Evolutionary conservation across 2,797 vertebrate genomes (phyloP), one percentile per base, ranked within the genome.

Genomic region (Anguilla pacifica): DNA sequence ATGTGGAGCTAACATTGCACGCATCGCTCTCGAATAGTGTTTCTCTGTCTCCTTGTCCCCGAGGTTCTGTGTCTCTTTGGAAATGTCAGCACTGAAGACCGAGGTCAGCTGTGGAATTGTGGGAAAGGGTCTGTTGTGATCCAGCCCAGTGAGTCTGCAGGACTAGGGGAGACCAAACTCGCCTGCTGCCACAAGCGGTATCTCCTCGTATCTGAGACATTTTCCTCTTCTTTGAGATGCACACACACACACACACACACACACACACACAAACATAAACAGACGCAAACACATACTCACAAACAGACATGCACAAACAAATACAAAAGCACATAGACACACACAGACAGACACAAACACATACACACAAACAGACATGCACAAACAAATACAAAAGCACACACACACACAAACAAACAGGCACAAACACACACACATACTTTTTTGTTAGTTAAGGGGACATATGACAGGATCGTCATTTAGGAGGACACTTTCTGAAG

Each of bases 61-160:
- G 17, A 46, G 77, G 77, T 49, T 81, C 17, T 11, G 77, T 35
- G 31, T 51, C 87, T 46, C 64, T 28, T 31, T 28, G 82, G 28
- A 84, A 67, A 43, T 85, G 85, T 51, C 35, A 72, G 85, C 64
- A 51, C 19, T 49, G 85, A 85, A 67, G 85, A 85, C 46, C 19
- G 51, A 88, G 83, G 89, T 90, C 85, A 90, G 87, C 46, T 89
- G 88, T 86, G 84, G 79, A 82, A 59, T 84, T 92, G 92, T 88
- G 92, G 93, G 91, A 89, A 93, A 90, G 86, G 31, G 87, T 51
- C 89, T 83, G 91, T 93, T 93, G 91, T 90, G 91, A 89, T 83
- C 86, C 87, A 85, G 89, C 91, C 89, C 90, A 91, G 92, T 91
- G 91, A 94, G 94, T 95, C 95, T 95, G 94, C 95, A 93, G 90